These are phyloP conservation scores for Piaya cayana DNA, from an alignment of 2,113 vertebrate genomes.

Conservation along the genomic window DNA sequence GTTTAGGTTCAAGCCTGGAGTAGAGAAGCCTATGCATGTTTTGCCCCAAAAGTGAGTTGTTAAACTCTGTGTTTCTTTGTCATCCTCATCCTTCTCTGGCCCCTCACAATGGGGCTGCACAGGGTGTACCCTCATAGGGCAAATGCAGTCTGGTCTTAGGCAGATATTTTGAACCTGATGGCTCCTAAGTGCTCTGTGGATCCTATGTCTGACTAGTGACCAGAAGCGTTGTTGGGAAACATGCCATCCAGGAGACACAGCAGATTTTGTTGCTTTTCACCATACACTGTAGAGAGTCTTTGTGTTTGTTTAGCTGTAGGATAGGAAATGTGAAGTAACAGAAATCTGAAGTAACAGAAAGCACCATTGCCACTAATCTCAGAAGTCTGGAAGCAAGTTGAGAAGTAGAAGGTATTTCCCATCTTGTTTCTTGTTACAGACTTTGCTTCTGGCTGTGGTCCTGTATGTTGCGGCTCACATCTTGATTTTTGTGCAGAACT, in stretches of 20 bases:
- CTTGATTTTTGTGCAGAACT: not conserved
- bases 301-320: not conserved
- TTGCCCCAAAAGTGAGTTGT: not conserved
- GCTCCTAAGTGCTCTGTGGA: not conserved
- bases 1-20: not conserved
- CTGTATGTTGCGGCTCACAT: not conserved
- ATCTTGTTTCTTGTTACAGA: not conserved
- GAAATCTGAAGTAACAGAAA: not conserved
- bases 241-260: fast-evolving
- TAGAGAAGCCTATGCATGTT: not conserved
- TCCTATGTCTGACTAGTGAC: not conserved
- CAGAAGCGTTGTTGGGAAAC: fast-evolving
- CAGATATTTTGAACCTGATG: too few species aligned
- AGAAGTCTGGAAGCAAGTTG: not conserved
- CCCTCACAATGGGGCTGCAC: not conserved
- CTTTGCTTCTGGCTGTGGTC: not conserved
- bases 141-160: not conserved
- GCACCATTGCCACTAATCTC: not conserved
- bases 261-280: not conserved
- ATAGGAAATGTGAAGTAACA: not conserved
- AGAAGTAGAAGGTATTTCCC: not conserved
- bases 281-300: not conserved
- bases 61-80: not conserved
- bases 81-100: fast-evolving
- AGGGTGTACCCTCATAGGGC: not conserved